phyloP scores from a whole-genome alignment of 2,888 invertebrate genomes.

The Aphidius colemani region DNA sequence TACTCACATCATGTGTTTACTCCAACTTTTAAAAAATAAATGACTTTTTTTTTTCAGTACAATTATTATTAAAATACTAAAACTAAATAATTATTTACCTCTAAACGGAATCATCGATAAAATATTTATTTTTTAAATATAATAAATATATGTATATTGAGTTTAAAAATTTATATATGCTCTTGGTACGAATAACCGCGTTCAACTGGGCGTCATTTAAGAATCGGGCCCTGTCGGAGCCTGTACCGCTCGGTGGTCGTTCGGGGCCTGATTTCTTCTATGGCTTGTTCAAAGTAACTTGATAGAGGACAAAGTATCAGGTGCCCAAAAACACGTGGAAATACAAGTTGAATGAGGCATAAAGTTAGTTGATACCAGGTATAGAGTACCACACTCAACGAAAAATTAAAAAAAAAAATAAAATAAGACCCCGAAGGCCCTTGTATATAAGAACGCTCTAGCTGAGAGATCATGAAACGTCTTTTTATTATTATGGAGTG shows the following conservation, averaged over 20 bases:
- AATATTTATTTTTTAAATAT: neutral
- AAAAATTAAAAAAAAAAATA: constrained; percentile 18
- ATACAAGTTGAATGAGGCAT: constrained; percentile 29
- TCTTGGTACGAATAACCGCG: constrained; percentile 45
- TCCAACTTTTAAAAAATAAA: constrained; percentile 5
- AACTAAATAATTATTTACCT: constrained; percentile 17
- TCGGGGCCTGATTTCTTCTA: constrained; percentile 53
- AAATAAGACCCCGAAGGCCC: constrained; percentile 26
- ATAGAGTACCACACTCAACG: constrained; percentile 26
- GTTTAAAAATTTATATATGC: constrained; percentile 26
- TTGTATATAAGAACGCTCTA: too few species aligned
- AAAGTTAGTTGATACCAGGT: constrained; percentile 45
- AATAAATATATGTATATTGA: constrained; percentile 10
- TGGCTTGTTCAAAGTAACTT: constrained; percentile 47
- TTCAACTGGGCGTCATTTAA: constrained; percentile 57
- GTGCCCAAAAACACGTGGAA: constrained; percentile 32
- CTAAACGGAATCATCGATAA: constrained; percentile 1
- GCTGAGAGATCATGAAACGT: too few species aligned
- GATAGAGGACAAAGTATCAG: constrained; percentile 15
- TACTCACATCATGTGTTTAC: neutral
- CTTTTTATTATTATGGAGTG: too few species aligned
- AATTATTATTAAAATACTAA: constrained; percentile 13
- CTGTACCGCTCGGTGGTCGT: constrained; percentile 39
- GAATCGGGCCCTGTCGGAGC: constrained; percentile 38
- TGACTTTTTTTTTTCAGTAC: constrained; percentile 9